phyloP scores from a whole-genome alignment of 2,113 vertebrate genomes.

The Podarcis muralis region DNA sequence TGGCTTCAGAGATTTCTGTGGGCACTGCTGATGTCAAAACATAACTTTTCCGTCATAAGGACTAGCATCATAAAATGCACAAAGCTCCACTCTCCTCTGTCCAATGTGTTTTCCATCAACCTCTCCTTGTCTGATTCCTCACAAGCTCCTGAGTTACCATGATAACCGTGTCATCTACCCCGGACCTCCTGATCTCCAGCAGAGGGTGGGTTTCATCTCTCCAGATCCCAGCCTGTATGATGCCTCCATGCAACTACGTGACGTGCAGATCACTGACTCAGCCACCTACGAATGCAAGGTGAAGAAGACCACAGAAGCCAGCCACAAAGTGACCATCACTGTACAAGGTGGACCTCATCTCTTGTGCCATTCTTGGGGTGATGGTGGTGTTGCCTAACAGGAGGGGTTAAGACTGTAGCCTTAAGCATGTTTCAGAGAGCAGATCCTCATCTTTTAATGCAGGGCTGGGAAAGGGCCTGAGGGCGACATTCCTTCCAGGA shows the following conservation, averaged over 20 bases:
- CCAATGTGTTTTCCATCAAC: not conserved
- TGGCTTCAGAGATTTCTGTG: not conserved
- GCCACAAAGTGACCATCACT: slow-evolving; percentile 81
- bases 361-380: not conserved
- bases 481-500: no score
- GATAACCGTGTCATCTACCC: slow-evolving; percentile 75
- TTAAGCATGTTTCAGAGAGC: no score
- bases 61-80: not conserved
- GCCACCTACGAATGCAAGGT: slow-evolving; percentile 93
- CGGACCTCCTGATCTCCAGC: slow-evolving; percentile 69
- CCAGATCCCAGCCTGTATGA: slow-evolving; percentile 80
- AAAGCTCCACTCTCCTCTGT: not conserved
- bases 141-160: slow-evolving; percentile 83
- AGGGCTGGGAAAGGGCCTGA: no score
- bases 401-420: no score
- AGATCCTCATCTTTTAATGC: no score
- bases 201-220: slow-evolving; percentile 78
- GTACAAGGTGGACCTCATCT: slow-evolving; percentile 80
- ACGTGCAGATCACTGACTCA: slow-evolving; percentile 76
- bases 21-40: not conserved
- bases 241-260: slow-evolving; percentile 82
- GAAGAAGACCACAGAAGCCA: slow-evolving; percentile 88
- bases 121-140: slow-evolving; percentile 11
- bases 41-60: not conserved
- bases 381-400: no score